phyloP scores from a whole-genome alignment of 2,797 vertebrate genomes.

The Smutsia temminckii region DNA sequence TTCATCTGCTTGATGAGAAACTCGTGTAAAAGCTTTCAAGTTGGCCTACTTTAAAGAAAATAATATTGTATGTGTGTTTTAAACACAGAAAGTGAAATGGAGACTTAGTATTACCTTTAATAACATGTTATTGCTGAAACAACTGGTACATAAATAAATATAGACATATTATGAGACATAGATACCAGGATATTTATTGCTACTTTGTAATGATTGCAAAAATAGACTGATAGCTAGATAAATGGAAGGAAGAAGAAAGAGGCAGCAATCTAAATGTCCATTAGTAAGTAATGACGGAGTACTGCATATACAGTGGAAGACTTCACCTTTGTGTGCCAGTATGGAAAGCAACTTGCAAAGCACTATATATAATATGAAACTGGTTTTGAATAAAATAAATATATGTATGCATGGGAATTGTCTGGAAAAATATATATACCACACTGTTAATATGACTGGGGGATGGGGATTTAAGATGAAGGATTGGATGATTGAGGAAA shows the following conservation, averaged over 20 bases:
- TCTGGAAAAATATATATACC: neutral
- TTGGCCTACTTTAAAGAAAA: neutral
- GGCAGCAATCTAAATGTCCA: neutral
- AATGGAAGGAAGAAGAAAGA: neutral
- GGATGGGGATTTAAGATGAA: neutral
- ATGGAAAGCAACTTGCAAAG: neutral
- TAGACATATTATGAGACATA: neutral
- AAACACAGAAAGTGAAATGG: conserved; percentile 2
- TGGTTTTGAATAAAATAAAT: neutral
- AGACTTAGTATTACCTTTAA: neutral
- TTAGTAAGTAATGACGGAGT: neutral
- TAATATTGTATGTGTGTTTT: neutral
- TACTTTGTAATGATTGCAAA: neutral
- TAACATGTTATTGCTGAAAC: neutral
- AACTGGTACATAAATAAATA: neutral
- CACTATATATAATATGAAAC: neutral
- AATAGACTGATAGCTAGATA: neutral
- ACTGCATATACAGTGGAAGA: neutral
- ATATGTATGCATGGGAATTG: neutral
- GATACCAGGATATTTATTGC: neutral
- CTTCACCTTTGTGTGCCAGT: neutral
- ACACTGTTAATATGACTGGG: neutral
- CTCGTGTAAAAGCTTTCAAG: neutral
- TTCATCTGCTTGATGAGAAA: conserved; percentile 3
- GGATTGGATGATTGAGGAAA: neutral